Evolutionary conservation across 2,113 vertebrate species (phyloP), one percentile per base, ranked within the genome.

Genomic region (Choloepus hoffmanni): DNA sequence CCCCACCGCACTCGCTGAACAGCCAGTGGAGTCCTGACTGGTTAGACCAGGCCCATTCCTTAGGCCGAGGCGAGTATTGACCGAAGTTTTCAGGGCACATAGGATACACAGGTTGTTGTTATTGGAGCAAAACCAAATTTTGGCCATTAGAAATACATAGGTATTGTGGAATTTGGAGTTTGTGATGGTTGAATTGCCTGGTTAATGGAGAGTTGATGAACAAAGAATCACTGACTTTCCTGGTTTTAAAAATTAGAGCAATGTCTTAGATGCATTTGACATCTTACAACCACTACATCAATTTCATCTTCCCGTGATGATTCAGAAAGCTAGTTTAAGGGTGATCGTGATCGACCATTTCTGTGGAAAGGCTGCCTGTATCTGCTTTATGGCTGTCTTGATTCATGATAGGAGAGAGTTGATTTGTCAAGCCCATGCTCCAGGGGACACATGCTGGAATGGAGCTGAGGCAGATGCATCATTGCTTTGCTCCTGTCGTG

Each of bases 371-470:
- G 77, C 62, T 33, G 28, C 36, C 67, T 43, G 2, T 23, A 16
- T 10, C 55, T 62, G 43, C 45, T 11, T 62, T 13, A 53, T 6
- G 7, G 53, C 53, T 55, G 2, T 65, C 6, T 21, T 5, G 2
- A 2, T 10, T 11, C 23, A 11, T 65, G 36, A 40, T 8, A 19
- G 21, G 12, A 40, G 15, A 74, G 8, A 68, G 23, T 12, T 63
- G 58, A 33, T 19, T 9, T 0, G 18, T 43, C n/a, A n/a, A 60
- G 7, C 26, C 1, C 0, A 3, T 33, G 15, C 3, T 28, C 36
- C 12, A 8, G 53, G n/a, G 9, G 43, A 36, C 43, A 7, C n/a
- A 55, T 21, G 40, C 33, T 50, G 67, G 55, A 67, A 58, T 43
- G 33, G 24, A 30, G 30, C 45, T 55, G 60, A 33, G 48, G 43